Evolutionary conservation across 2,888 invertebrate species (phyloP).

Genomic region (Acleris cristana): DNA sequence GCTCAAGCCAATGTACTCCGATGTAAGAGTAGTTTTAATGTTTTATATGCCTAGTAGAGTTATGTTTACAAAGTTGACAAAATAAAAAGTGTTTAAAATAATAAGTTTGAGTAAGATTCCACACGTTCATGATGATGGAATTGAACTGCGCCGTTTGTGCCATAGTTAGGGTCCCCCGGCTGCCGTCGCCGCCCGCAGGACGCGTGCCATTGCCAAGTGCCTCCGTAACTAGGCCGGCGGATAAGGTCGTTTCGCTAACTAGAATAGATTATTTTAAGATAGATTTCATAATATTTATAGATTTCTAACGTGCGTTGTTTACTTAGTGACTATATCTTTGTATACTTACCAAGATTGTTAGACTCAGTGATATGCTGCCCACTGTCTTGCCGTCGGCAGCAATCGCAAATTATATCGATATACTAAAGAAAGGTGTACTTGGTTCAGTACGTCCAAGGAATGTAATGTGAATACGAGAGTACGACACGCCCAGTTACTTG

Average conservation of each 20-base stretch:
- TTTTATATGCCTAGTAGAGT: constrained; percentile 5
- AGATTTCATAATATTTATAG: constrained; percentile 42
- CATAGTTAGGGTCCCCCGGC: neutral
- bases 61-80: neutral
- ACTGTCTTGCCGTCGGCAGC: no score
- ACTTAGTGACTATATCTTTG: constrained; percentile 1
- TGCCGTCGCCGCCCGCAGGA: neutral
- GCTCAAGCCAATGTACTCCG: no score
- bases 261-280: constrained; percentile 36
- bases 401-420: no score
- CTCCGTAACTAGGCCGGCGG: no score
- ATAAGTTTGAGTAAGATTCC: constrained; percentile 11
- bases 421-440: no score
- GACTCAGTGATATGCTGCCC: no score
- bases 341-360: no score
- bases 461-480: no score
- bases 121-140: constrained; percentile 3
- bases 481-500: no score
- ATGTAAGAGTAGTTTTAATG: constrained; percentile 7
- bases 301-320: constrained; percentile 18
- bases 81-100: no score
- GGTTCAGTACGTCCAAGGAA: no score
- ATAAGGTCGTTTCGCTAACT: neutral
- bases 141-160: constrained; percentile 13
- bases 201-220: neutral